Base-by-base conservation (phyloP, 30 jellyfish, hydroid and myxozoan species). In the Hydractinia echinata region DNA sequence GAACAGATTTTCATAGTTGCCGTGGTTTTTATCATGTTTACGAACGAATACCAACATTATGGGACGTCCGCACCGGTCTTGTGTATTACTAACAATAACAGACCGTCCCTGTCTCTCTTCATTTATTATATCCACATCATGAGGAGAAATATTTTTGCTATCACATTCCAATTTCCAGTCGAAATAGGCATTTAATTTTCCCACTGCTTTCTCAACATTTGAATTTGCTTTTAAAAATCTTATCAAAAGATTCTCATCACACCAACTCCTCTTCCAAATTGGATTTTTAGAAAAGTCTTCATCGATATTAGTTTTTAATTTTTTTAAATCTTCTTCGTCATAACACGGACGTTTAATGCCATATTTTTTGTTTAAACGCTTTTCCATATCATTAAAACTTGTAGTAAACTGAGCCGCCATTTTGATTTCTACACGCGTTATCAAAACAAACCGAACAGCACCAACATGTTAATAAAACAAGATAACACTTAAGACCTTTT, bases 111-210 rank as follows among this genome's bases (percentile, higher is more conserved):
- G 39, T 13, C 79, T 73, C 53, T 85, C 95, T 76, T 90, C 95
- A 51, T 77, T 81, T 48, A 66, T 79, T 5, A 90, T 82, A 20
- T 71, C 81, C 16, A 55, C 93, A 11, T 82, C 50, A 85, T 82
- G 85, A 55, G 81, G 82, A 54, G 13, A 8, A 8, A 50, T 52
- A 6, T 89, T 66, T 53, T 85, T 89, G 6, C 85, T 89, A 15
- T 85, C 82, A 66, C 60, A 82, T 69, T 90, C 79, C n/a, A 69
- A 89, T 50, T 95, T 72, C 97, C 97, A 90, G 52, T 90, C 89
- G 49, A 81, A 54, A 49, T 74, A 84, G 21, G 66, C 72, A 54
- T 83, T 4, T 6, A 90, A 54, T 66, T 93, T 95, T 50, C 52
- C 82, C 51, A 21, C 71, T 10, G 95, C 81, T 10, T 68, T 89